phyloP scores from a whole-genome alignment of 2,797 vertebrate genomes.

The Sebastes elongatus region DNA sequence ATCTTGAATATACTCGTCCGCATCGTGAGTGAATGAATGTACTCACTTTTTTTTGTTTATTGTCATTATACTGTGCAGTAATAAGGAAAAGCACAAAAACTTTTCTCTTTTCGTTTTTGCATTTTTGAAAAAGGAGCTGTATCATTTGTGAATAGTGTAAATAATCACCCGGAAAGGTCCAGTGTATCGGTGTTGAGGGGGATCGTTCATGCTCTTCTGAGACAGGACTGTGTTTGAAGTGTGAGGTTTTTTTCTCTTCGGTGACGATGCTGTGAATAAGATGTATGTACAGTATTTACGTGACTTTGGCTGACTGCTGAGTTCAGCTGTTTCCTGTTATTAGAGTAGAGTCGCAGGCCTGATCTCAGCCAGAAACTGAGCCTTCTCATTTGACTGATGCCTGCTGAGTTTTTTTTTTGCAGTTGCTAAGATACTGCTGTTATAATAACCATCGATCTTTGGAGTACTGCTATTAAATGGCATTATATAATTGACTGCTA shows the following conservation, averaged over 20 bases:
- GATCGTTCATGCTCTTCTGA: conserved; percentile 44
- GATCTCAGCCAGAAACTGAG: conserved; percentile 71
- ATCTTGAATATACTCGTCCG: conserved; percentile 58
- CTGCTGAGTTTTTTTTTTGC: conserved; percentile 73
- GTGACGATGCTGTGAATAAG: conserved; percentile 77
- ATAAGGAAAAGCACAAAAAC: conserved; percentile 81
- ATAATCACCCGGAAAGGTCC: conserved; percentile 72
- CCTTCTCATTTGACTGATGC: conserved; percentile 76
- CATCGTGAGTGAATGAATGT: conserved; percentile 64
- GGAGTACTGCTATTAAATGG: conserved; percentile 83
- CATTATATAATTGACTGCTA: conserved; percentile 76
- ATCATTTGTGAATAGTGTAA: conserved; percentile 79
- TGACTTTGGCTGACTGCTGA: conserved; percentile 69
- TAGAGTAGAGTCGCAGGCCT: conserved; percentile 70
- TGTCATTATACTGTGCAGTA: conserved; percentile 68
- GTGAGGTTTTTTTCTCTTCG: conserved; percentile 46
- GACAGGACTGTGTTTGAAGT: conserved; percentile 53
- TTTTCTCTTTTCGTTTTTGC: conserved; percentile 41
- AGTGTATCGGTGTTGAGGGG: conserved; percentile 44
- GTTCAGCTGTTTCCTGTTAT: conserved; percentile 69
- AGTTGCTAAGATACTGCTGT: conserved; percentile 77
- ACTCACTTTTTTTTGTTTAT: conserved; percentile 46
- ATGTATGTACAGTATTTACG: conserved; percentile 78
- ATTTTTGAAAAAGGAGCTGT: conserved; percentile 67
- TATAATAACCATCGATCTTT: conserved; percentile 76